A percentile compares a stretch with the other conserved stretches of the same genome.
phyloP scores from a whole-genome alignment of 2,113 vertebrate genomes.

The Atlantisia rogersi region DNA sequence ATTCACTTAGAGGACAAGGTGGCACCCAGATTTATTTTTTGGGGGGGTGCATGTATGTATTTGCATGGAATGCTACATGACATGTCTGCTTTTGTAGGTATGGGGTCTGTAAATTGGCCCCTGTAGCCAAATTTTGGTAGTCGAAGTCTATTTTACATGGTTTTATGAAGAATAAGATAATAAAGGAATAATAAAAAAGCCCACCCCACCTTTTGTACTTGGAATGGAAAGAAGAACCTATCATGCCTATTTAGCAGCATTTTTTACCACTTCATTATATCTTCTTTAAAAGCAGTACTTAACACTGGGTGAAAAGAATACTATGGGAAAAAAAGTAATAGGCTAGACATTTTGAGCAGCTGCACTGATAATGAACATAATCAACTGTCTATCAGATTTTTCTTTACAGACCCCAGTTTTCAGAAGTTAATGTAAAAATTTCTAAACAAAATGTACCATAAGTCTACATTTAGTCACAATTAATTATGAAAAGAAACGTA shows the following conservation, averaged over 20 bases:
- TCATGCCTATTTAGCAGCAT: neutral
- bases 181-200: neutral
- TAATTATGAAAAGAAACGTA: constrained; percentile 49
- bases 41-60: neutral
- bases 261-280: constrained; percentile 16
- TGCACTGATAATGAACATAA: constrained; percentile 32
- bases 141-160: neutral
- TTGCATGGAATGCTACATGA: neutral
- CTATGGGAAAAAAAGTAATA: neutral
- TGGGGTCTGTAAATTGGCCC: neutral
- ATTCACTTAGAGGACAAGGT: neutral
- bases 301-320: constrained; percentile 14
- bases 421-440: constrained; percentile 53
- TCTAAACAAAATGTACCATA: constrained; percentile 49
- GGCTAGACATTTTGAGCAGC: constrained; percentile 35
- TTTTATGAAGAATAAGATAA: neutral
- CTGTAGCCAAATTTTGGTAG: neutral
- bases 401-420: constrained; percentile 13
- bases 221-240: neutral
- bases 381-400: constrained; percentile 47
- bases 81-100: neutral
- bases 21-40: neutral
- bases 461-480: constrained; percentile 61
- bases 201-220: neutral
- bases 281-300: constrained; percentile 34